These are phyloP conservation scores for Grus americana DNA, from an alignment of 2,113 vertebrate species.

Conservation along the genomic window DNA sequence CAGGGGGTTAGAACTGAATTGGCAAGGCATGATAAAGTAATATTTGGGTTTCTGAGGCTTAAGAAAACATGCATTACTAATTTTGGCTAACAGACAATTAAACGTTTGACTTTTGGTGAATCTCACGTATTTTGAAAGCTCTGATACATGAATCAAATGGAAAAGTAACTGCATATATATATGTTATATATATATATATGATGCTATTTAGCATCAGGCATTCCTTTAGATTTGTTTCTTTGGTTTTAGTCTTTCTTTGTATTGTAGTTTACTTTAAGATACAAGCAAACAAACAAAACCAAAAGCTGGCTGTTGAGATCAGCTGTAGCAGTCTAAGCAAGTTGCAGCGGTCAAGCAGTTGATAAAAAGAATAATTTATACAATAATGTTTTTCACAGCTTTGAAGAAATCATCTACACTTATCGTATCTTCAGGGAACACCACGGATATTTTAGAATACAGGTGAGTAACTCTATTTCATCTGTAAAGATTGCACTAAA, in stretches of 20 bases:
- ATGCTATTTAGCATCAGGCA: not conserved
- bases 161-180: not conserved
- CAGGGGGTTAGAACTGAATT: not conserved
- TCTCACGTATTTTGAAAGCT: not conserved
- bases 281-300: not conserved
- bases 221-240: not conserved
- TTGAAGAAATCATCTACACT: constrained; percentile 76
- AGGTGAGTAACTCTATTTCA: constrained; percentile 62
- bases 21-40: not conserved
- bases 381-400: constrained; percentile 68
- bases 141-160: not conserved
- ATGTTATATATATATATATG: not conserved
- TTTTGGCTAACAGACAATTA: not conserved
- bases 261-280: not conserved
- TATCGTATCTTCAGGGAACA: constrained; percentile 80
- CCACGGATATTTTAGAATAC: constrained; percentile 67
- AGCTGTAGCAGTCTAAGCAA: not conserved
- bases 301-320: not conserved
- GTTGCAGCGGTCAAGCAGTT: not conserved
- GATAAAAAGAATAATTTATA: not conserved
- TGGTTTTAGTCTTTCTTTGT: not conserved
- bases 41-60: not conserved
- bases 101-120: not conserved
- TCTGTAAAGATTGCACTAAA: not conserved
- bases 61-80: not conserved